Evolutionary conservation across 2,797 vertebrate species (phyloP).

Genomic region (Perdix hodgsoniae): DNA sequence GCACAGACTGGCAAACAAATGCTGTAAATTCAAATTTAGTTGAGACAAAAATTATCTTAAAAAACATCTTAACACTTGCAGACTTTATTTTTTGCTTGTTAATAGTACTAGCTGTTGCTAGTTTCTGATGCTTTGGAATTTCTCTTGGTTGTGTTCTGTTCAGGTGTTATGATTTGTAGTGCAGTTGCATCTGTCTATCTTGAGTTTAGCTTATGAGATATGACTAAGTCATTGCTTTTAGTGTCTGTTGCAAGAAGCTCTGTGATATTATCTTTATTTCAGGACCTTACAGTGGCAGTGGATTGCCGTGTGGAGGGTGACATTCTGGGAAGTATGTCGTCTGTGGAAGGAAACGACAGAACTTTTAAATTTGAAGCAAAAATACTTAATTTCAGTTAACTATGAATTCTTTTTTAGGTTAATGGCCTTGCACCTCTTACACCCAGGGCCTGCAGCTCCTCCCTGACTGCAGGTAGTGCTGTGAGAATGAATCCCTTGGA

Average conservation of each 20-base stretch:
- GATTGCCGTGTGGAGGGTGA: not conserved
- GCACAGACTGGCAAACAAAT: not conserved
- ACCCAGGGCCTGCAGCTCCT: not conserved
- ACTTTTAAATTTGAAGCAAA: not conserved
- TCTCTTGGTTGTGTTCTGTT: not conserved
- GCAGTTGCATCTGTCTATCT: not conserved
- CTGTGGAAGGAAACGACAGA: not conserved
- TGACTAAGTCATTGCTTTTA: not conserved
- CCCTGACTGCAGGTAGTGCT: rapidly evolving
- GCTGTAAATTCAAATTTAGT: not conserved
- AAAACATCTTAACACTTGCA: not conserved
- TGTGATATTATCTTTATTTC: not conserved
- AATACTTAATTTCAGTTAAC: not conserved
- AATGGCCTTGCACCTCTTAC: not conserved
- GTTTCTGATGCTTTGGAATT: constrained; percentile 20
- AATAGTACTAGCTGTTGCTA: not conserved
- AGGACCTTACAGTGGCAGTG: not conserved
- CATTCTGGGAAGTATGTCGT: not conserved
- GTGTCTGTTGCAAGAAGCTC: not conserved
- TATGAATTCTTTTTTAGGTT: not conserved
- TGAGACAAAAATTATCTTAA: not conserved
- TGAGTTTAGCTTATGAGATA: not conserved
- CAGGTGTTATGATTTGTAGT: not conserved
- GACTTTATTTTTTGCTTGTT: not conserved
- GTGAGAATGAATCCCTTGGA: not conserved